phyloP scores from a whole-genome alignment of 2,888 invertebrate species.

The Junonia oenone region DNA sequence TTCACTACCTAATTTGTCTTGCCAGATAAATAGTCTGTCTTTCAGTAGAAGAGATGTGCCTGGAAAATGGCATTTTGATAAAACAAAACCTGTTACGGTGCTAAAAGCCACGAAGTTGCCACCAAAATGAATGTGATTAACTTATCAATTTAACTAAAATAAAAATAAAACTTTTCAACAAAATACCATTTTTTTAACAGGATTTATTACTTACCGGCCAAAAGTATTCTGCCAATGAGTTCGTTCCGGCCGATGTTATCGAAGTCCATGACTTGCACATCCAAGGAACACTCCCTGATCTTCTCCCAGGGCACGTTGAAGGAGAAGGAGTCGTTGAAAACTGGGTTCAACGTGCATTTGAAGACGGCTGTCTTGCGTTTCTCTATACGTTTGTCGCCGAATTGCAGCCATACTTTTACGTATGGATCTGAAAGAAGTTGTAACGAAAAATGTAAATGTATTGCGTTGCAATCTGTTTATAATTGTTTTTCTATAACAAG shows the following conservation, averaged over 20 bases:
- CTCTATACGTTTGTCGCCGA: slow-evolving; percentile 95
- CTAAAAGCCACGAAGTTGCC: too few relatives aligned
- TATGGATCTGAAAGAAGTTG: slow-evolving; percentile 91
- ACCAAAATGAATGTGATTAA: too few relatives aligned
- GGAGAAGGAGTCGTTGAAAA: slow-evolving; percentile 97
- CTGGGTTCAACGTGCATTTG: slow-evolving; percentile 95
- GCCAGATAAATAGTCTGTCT: too few relatives aligned
- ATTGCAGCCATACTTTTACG: slow-evolving; percentile 98
- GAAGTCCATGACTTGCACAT: slow-evolving; percentile 97
- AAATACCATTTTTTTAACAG: neutral
- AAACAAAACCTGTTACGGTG: too few relatives aligned
- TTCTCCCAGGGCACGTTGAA: slow-evolving; percentile 99
- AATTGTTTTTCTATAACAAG: too few relatives aligned
- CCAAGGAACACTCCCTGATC: slow-evolving; percentile 95
- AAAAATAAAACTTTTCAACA: too few relatives aligned
- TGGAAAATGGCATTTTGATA: too few relatives aligned
- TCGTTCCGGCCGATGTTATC: slow-evolving; percentile 97
- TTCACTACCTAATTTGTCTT: too few relatives aligned
- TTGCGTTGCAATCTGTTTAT: too few relatives aligned
- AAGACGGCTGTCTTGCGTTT: slow-evolving; percentile 97
- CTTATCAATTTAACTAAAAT: too few relatives aligned
- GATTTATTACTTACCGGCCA: slow-evolving; percentile 84
- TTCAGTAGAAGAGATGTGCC: too few relatives aligned
- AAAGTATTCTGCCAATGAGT: slow-evolving; percentile 93
- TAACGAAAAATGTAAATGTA: too few relatives aligned